Conservation (phyloP, 2,797 vertebrate species). For the Leptodactylus fallax region DNA sequence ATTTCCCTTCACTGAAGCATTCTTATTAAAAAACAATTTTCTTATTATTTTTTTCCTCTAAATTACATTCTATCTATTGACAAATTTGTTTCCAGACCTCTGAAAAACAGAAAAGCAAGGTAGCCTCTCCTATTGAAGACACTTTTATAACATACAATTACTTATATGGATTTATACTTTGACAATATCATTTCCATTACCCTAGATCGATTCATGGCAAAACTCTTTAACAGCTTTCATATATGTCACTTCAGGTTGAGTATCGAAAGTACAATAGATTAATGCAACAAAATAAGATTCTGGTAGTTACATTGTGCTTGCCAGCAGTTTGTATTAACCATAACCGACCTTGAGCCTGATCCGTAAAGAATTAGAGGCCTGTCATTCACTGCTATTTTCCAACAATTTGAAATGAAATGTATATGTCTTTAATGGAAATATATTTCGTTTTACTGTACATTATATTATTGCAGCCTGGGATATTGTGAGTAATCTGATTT, state of each 20-base stretch:
- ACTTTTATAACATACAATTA: constrained; percentile 71
- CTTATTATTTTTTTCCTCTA: constrained; percentile 57
- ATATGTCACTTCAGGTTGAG: constrained; percentile 69
- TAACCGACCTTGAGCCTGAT: constrained; percentile 24
- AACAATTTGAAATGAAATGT: constrained; percentile 9
- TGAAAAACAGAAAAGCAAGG: constrained; percentile 57
- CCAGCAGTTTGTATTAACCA: constrained; percentile 60
- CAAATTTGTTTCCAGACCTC: constrained; percentile 48
- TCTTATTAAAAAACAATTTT: constrained; percentile 57
- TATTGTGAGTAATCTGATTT: not conserved
- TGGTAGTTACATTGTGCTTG: constrained; percentile 63
- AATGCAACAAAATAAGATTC: constrained; percentile 63
- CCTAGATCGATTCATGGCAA: constrained; percentile 71
- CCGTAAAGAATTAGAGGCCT: constrained; percentile 31
- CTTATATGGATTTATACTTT: constrained; percentile 81
- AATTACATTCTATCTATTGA: constrained; percentile 48
- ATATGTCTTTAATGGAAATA: not conserved
- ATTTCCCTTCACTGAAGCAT: constrained; percentile 39
- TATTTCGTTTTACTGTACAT: not conserved
- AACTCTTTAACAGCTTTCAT: constrained; percentile 67
- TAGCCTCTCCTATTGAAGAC: constrained; percentile 70
- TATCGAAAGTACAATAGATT: constrained; percentile 64
- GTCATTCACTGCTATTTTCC: constrained; percentile 23
- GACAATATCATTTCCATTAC: constrained; percentile 77
- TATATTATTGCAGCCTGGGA: not conserved